Evolutionary conservation across 64 coral and sea anemone genomes (phyloP), one percentile per base, ranked within the genome.

Genomic region (Porites australiensis): DNA sequence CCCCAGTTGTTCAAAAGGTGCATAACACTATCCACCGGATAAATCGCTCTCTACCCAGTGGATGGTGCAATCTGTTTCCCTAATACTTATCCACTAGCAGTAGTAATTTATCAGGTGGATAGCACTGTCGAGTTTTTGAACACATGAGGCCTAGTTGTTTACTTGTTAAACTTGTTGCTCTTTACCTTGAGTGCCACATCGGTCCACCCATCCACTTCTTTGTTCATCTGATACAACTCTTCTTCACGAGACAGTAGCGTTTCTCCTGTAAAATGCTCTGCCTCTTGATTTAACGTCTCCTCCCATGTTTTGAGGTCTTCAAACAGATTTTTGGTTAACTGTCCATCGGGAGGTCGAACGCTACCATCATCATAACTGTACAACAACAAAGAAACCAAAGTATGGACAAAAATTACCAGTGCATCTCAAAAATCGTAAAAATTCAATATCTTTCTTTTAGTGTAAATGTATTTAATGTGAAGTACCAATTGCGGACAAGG

Each of bases 141-240:
- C 27, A 37, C 27, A 37, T 37, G 27, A 37, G 27, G 27, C 27
- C 27, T 43, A 8, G 12, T 21, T 79, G 77, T 79, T 37, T 5
- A 7, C 12, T 18, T 50, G 46, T 75, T 20, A 16, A 15, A 16
- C 0, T 50, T 74, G 44, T 18, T 74, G 58, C 5, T 63, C 13
- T 74, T 69, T 88, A 94, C 94, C 94, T 94, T 99, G 50, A 94
- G 64, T 6, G 98, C 91, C 57, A 99, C 98, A 59, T 99, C 94
- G 50, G 94, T 99, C 98, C 98, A 99, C 22, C 58, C 90, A 87
- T 99, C 98, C 44, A 99, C 92, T 51, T 89, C 80, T 20, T 96
- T 96, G 84, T 94, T 96, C 91, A 99, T 94, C 49, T 94, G 83
- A 18, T 94, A 83, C 19, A 99, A 73, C n/a, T 99, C 88, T 12